Conservation (phyloP, 35 echinoderm and acorn worm genomes). For the Diadema setosum region DNA sequence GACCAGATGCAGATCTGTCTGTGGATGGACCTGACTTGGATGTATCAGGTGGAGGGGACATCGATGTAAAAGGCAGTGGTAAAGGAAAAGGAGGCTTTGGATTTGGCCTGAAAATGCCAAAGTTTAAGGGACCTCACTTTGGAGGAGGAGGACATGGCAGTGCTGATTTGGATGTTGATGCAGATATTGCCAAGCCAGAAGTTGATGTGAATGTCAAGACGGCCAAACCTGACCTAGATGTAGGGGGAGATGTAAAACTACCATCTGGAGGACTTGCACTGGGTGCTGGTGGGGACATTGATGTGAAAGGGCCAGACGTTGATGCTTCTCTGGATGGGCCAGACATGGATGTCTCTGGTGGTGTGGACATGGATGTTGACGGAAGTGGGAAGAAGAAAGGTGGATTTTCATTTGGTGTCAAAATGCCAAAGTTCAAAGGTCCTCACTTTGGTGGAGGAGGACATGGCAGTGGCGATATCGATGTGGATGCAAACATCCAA, state of each 20-base stretch:
- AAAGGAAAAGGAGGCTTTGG: slow-evolving; percentile 28
- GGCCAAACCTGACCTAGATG: background rate
- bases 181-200: background rate
- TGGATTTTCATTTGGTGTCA: slow-evolving; percentile 17
- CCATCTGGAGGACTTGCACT: background rate
- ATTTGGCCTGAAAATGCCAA: background rate
- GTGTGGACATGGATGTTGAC: background rate
- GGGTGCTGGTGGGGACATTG: background rate
- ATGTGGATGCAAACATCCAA: background rate
- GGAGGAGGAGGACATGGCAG: slow-evolving; percentile 41
- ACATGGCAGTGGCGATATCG: background rate
- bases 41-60: background rate
- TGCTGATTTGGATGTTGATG: slow-evolving; percentile 18
- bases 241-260: background rate
- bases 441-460: slow-evolving; percentile 33
- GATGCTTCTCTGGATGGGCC: background rate
- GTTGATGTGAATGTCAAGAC: slow-evolving; percentile 28
- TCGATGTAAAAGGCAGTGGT: slow-evolving; percentile 13
- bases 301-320: background rate
- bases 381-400: slow-evolving; percentile 10
- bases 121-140: slow-evolving; percentile 36
- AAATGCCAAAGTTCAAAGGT: background rate
- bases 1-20: slow-evolving; percentile 20
- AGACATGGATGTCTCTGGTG: slow-evolving; percentile 8
- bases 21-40: slow-evolving; percentile 11